phyloP scores from a whole-genome alignment of 2,797 vertebrate species.

The Uromys caudimaculatus region DNA sequence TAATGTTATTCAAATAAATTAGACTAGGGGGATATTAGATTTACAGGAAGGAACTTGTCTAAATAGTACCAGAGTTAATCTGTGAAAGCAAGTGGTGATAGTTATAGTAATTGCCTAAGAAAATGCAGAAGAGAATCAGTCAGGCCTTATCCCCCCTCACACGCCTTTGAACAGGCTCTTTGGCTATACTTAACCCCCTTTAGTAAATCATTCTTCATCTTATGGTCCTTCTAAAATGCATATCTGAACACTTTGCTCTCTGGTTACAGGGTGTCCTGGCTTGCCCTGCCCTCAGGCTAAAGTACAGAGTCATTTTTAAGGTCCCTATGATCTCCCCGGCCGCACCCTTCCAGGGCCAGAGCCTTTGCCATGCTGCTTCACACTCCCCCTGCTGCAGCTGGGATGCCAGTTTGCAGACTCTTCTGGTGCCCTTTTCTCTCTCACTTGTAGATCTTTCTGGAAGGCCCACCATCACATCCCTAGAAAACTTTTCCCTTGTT shows the following conservation, averaged over 20 bases:
- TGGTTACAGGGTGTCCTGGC: neutral
- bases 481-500: neutral
- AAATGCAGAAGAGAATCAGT: neutral
- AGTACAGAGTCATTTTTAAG: neutral
- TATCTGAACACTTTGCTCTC: conserved; percentile 15
- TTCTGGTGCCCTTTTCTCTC: neutral
- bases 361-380: neutral
- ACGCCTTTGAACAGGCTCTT: neutral
- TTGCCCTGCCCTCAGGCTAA: conserved; percentile 21
- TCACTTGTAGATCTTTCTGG: neutral
- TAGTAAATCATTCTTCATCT: conserved; percentile 27
- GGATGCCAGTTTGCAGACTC: neutral
- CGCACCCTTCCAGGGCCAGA: neutral
- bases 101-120: neutral
- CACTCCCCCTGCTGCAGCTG: neutral
- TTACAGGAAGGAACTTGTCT: neutral
- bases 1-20: conserved; percentile 24
- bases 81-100: conserved; percentile 37
- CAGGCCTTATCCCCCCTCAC: neutral
- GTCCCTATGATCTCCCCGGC: neutral
- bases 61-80: neutral
- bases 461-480: neutral
- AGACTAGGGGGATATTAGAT: neutral
- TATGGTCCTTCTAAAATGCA: conserved; percentile 13
- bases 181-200: neutral